Evolutionary conservation across 2,888 invertebrate genomes (phyloP).

Genomic region (Lucinisca nassula): DNA sequence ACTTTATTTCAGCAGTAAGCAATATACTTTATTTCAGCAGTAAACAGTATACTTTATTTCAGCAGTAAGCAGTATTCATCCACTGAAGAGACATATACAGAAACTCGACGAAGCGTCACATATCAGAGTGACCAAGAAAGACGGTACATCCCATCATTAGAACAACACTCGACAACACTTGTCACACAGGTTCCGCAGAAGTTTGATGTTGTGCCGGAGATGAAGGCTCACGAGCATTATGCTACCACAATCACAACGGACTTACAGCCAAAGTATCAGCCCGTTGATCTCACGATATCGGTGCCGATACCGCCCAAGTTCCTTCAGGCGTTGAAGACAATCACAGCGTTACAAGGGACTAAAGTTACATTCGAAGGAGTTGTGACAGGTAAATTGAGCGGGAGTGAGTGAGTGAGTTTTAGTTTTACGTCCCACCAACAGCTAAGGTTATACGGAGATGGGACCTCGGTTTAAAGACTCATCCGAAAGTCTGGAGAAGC

Average conservation of each 20-base stretch:
- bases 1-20: too few species aligned
- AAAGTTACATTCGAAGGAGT: conserved; percentile 97
- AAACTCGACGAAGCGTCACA: conserved; percentile 80
- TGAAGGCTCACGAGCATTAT: conserved; percentile 75
- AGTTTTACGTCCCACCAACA: too few species aligned
- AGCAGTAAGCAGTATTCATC: conserved; percentile 67
- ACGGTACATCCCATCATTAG: conserved; percentile 75
- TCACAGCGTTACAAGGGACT: conserved; percentile 96
- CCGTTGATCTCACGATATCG: conserved; percentile 86
- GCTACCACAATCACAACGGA: conserved; percentile 82
- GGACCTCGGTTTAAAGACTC: too few species aligned
- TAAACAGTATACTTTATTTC: conserved; percentile 6
- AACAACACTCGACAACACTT: conserved; percentile 78
- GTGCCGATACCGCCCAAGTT: conserved; percentile 87
- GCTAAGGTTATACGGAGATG: too few species aligned
- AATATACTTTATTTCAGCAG: too few species aligned
- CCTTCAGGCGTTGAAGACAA: conserved; percentile 93
- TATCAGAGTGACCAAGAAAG: conserved; percentile 72
- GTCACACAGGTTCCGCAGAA: conserved; percentile 78
- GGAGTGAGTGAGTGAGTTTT: too few species aligned
- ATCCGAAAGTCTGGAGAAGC: too few species aligned
- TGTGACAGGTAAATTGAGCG: conserved; percentile 92
- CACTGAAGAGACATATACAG: conserved; percentile 80
- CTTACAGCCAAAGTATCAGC: conserved; percentile 83
- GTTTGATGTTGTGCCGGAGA: conserved; percentile 65